Evolutionary conservation across 1,140 invertebrate species (phyloP), one percentile per base, ranked within the genome.

Genomic region (Dendrolimus punctatus): DNA sequence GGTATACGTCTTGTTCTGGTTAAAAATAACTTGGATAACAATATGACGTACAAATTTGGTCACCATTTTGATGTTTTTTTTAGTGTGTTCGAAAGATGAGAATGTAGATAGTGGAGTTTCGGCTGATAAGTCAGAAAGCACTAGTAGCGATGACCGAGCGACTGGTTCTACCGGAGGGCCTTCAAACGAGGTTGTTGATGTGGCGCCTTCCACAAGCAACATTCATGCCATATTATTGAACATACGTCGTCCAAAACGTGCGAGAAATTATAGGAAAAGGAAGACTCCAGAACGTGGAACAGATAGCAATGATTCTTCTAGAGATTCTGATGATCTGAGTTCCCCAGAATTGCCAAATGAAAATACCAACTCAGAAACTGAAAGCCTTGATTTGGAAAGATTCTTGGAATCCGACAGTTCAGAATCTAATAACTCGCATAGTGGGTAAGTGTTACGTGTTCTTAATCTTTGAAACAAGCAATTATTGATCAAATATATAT

Each of bases 61-160:
- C 54, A 67, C 55, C 58, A 68, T 73, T 60, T 71, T 72, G 57
- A 59, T 64, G 60, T 62, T 66, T 68, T 72, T 62, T 66, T 66
- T 71, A 53, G 72, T 65, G 68, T 51, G 58, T 54, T 39, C 77
- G 60, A 84, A 79, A 64, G 75, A 62, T 42, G 73, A 87, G 10
- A 87, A 86, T 65, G 75, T 74, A 9, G 82, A 88, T 53, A 88
- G 85, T 55, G 86, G 84, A 8, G 71, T 87, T 39, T 87, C 80
- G 6, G 80, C 77, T 8, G 86, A 87, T 52, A 88, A 88, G 53
- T 87, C 85, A 36, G 86, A 87, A 59, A 88, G 84, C 51, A 83
- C 79, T 0, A 83, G 77, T 55, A 86, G 81, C 45, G 85, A 88
- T 36, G 80, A 83, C 48, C 64, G 61, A 4, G 58, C 50, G 5